phyloP scores from a whole-genome alignment of 1,140 invertebrate genomes.

The Orius insidiosus region DNA sequence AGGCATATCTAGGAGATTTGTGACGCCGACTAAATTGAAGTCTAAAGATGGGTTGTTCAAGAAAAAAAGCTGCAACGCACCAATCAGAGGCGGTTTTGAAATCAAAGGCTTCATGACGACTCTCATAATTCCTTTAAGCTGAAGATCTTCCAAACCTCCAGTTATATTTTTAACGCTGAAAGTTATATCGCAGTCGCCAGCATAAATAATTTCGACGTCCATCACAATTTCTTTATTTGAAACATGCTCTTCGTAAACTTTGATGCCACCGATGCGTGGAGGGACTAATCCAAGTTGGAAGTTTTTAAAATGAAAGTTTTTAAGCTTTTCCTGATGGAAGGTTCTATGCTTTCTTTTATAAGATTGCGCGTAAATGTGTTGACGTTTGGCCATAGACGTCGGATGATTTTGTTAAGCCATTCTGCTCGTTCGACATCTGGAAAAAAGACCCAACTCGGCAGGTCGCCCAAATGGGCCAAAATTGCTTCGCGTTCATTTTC shows the following conservation, averaged over 20 bases:
- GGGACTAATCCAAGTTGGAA: conserved; percentile 83
- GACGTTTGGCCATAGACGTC: conserved; percentile 87
- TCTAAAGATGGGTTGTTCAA: conserved; percentile 86
- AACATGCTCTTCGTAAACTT: conserved; percentile 84
- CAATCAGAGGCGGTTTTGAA: conserved; percentile 67
- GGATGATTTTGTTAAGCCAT: conserved; percentile 82
- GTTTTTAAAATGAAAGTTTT: conserved; percentile 78
- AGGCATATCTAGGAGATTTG: conserved; percentile 83
- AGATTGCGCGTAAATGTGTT: conserved; percentile 67
- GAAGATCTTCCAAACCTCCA: conserved; percentile 71
- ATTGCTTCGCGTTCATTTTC: too few relatives aligned
- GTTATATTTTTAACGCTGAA: conserved; percentile 52
- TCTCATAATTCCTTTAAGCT: conserved; percentile 74
- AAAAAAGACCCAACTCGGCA: conserved; percentile 54
- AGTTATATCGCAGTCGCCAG: conserved; percentile 81
- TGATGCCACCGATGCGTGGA: conserved; percentile 76
- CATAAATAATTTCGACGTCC: conserved; percentile 84
- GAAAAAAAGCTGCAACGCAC: conserved; percentile 89
- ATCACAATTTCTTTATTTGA: conserved; percentile 87
- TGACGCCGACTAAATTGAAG: conserved; percentile 83
- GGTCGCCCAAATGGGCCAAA: too few relatives aligned
- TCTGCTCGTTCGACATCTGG: conserved; percentile 84
- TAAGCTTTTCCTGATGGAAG: conserved; percentile 56
- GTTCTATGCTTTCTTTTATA: conserved; percentile 65
- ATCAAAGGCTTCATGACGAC: conserved; percentile 86